These are phyloP conservation scores for Drosophila pandora DNA, from an alignment of 1,140 invertebrate species.

Conservation along the genomic window DNA sequence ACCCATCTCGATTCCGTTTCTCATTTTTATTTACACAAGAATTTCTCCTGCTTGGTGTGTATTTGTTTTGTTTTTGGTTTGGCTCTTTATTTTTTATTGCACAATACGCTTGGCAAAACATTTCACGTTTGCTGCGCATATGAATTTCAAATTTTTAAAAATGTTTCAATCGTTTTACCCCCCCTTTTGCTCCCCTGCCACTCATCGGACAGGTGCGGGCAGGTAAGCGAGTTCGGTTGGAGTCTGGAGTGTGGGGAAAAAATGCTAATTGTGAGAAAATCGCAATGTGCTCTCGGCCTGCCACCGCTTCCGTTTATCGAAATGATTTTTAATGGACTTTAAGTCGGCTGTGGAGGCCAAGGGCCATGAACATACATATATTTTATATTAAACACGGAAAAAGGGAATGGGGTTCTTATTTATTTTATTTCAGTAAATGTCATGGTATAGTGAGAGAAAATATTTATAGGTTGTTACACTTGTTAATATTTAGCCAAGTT, in stretches of 20 bases:
- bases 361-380: slow-evolving; percentile 70
- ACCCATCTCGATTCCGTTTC: slow-evolving; percentile 14
- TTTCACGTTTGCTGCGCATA: slow-evolving; percentile 82
- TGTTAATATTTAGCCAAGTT: too few species aligned
- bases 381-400: slow-evolving; percentile 34
- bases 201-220: slow-evolving; percentile 17
- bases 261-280: slow-evolving; percentile 82
- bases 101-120: slow-evolving; percentile 79
- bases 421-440: too few species aligned
- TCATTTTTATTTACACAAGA: slow-evolving; percentile 58
- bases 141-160: slow-evolving; percentile 83
- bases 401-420: neutral
- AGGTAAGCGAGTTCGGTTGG: slow-evolving; percentile 13
- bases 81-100: slow-evolving; percentile 74
- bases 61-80: slow-evolving; percentile 41
- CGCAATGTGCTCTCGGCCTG: slow-evolving; percentile 59
- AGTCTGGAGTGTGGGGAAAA: slow-evolving; percentile 20
- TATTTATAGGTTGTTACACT: too few species aligned
- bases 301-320: slow-evolving; percentile 58
- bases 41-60: slow-evolving; percentile 33
- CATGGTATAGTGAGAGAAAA: too few species aligned
- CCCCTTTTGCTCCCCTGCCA: neutral
- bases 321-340: slow-evolving; percentile 82
- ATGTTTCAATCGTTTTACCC: slow-evolving; percentile 66
- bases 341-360: slow-evolving; percentile 47